phyloP scores from a whole-genome alignment of 1,140 invertebrate genomes.

The Philotrypesis tridentata region DNA sequence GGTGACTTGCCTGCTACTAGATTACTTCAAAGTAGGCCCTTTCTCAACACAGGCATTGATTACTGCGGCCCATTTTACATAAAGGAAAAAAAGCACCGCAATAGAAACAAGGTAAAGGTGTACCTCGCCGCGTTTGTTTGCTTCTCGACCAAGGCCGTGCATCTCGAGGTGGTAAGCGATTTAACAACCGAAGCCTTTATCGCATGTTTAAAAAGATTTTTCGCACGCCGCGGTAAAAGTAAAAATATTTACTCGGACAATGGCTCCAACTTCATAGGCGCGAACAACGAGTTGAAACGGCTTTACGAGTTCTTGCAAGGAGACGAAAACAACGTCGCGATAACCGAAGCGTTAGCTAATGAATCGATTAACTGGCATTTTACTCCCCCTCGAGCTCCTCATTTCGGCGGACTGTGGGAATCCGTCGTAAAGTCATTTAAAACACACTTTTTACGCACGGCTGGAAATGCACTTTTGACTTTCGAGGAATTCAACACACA shows the following conservation, averaged over 20 bases:
- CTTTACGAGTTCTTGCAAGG: slow-evolving; percentile 37
- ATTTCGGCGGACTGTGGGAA: slow-evolving; percentile 64
- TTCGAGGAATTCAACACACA: slow-evolving; percentile 53
- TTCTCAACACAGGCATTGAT: slow-evolving; percentile 4
- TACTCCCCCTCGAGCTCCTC: slow-evolving; percentile 60
- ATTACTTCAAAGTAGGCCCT: background rate
- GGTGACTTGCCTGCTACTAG: slow-evolving; percentile 44
- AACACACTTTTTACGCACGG: slow-evolving; percentile 49
- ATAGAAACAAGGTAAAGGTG: slow-evolving; percentile 42
- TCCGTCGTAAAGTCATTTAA: slow-evolving; percentile 53
- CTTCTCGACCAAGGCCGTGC: slow-evolving; percentile 53
- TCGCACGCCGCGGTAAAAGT: slow-evolving; percentile 52
- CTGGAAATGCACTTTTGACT: slow-evolving; percentile 45
- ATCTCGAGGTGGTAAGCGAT: slow-evolving; percentile 61
- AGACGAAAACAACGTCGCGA: background rate
- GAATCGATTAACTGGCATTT: slow-evolving; percentile 57
- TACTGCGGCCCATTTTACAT: slow-evolving; percentile 35
- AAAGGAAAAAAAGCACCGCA: slow-evolving; percentile 48
- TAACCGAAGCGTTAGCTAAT: background rate
- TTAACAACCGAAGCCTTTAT: slow-evolving; percentile 57
- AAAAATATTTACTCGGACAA: slow-evolving; percentile 59
- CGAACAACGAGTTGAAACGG: slow-evolving; percentile 52
- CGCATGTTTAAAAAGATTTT: slow-evolving; percentile 55
- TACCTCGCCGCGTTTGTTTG: slow-evolving; percentile 48
- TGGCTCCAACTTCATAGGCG: slow-evolving; percentile 64